phyloP scores from a whole-genome alignment of 2,113 vertebrate genomes.

The Megaleporinus macrocephalus region DNA sequence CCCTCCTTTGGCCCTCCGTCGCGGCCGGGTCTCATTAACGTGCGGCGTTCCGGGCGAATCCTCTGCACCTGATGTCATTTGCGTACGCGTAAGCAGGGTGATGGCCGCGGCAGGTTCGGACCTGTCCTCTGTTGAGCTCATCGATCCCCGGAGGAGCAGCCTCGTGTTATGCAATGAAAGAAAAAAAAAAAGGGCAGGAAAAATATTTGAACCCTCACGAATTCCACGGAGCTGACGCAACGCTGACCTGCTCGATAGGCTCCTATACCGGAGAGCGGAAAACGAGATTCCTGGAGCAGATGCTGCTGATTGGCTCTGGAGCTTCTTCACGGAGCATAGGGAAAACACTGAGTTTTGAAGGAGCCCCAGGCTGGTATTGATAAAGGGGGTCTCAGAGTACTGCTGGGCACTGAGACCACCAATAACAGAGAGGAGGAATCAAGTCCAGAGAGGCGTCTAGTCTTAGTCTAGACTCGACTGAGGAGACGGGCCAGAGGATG shows the following conservation, averaged over 20 bases:
- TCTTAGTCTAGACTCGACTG: too few species aligned
- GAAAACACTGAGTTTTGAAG: neutral
- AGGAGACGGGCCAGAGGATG: too few species aligned
- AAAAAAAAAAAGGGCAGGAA: neutral
- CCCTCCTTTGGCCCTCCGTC: neutral
- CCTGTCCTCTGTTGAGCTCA: conserved; percentile 45
- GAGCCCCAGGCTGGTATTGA: neutral
- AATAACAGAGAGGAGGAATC: neutral
- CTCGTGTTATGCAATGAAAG: conserved; percentile 2
- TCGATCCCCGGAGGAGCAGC: conserved; percentile 36
- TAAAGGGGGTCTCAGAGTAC: neutral
- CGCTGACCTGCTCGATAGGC: neutral
- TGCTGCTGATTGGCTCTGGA: neutral
- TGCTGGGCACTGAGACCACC: neutral
- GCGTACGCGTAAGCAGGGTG: neutral
- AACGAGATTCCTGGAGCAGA: conserved; percentile 20
- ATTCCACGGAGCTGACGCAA: conserved; percentile 44
- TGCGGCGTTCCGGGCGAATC: neutral
- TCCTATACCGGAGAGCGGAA: conserved; percentile 20
- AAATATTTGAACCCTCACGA: conserved; percentile 12
- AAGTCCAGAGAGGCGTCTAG: too few species aligned
- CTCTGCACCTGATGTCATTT: neutral
- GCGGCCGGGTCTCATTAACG: neutral
- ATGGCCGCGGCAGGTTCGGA: conserved; percentile 6
- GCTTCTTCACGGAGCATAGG: neutral